Evolutionary conservation across 2,888 invertebrate species (phyloP).

Genomic region (Drosophila mettleri): DNA sequence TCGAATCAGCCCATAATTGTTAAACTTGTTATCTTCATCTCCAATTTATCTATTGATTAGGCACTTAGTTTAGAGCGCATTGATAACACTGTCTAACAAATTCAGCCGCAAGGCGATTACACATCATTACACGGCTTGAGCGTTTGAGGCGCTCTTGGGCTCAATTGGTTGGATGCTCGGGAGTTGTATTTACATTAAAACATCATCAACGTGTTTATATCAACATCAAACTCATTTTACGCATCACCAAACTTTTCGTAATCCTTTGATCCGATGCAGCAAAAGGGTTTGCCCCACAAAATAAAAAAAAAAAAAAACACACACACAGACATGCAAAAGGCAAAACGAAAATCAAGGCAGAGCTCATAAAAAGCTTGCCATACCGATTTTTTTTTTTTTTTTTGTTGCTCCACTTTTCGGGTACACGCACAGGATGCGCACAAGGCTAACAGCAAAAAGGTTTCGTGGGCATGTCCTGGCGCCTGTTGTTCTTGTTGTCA

Average conservation of each 20-base stretch:
- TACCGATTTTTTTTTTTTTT: slow-evolving; percentile 22
- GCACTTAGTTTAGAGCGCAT: slow-evolving; percentile 13
- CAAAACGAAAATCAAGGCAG: slow-evolving; percentile 59
- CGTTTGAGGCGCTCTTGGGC: slow-evolving; percentile 3
- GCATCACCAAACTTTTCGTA: slow-evolving; percentile 79
- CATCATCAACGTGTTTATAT: slow-evolving; percentile 82
- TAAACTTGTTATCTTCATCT: background rate
- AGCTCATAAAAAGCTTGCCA: slow-evolving; percentile 55
- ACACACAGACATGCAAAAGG: slow-evolving; percentile 9
- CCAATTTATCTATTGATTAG: background rate
- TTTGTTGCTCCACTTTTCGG: background rate
- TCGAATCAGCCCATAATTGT: background rate
- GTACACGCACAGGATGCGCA: slow-evolving; percentile 29
- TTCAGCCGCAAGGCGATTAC: slow-evolving; percentile 60
- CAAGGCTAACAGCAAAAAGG: slow-evolving; percentile 50
- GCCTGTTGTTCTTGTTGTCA: slow-evolving; percentile 52
- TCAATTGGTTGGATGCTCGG: slow-evolving; percentile 28
- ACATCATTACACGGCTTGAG: slow-evolving; percentile 66
- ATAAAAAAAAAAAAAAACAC: slow-evolving; percentile 32
- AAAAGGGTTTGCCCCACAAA: slow-evolving; percentile 50
- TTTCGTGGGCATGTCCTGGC: slow-evolving; percentile 60
- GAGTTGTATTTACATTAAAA: slow-evolving; percentile 79
- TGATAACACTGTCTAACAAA: slow-evolving; percentile 23
- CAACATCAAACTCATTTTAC: slow-evolving; percentile 81
- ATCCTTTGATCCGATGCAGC: slow-evolving; percentile 75